These are phyloP conservation scores for Pentalonia nigronervosa DNA, from an alignment of 1,140 invertebrate species.

Conservation along the genomic window DNA sequence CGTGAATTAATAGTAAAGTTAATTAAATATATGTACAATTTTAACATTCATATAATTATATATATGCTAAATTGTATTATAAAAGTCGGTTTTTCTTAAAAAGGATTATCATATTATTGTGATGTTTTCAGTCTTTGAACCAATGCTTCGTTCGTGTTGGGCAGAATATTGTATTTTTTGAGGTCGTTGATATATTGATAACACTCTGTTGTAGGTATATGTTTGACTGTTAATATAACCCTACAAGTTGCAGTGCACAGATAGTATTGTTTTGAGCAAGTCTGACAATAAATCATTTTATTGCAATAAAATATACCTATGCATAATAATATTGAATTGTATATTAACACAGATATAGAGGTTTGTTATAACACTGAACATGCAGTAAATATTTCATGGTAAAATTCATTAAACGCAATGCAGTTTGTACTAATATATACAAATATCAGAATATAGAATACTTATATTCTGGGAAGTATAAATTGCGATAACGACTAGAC, in stretches of 20 bases:
- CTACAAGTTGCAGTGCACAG: not conserved
- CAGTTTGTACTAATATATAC: not conserved
- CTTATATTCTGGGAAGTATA: not conserved
- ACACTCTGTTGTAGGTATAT: no score
- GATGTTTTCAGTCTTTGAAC: no score
- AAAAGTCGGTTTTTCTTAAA: no score
- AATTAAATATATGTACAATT: no score
- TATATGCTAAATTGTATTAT: no score
- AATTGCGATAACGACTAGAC: not conserved
- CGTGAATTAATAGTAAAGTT: no score
- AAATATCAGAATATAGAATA: not conserved
- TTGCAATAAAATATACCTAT: not conserved
- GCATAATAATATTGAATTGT: not conserved
- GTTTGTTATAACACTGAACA: not conserved
- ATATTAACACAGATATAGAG: not conserved
- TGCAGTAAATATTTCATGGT: not conserved
- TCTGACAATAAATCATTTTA: not conserved
- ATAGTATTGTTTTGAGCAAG: not conserved
- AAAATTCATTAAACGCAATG: not conserved
- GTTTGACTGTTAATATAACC: not conserved
- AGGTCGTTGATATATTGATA: no score
- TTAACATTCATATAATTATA: no score
- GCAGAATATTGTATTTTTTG: no score
- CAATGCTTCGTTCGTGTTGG: no score
- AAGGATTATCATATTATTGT: no score